A percentile compares a stretch with the other conserved stretches of the same genome.
Conservation (phyloP, 1,140 invertebrate genomes). For the Cyphomyrmex costatus region DNA sequence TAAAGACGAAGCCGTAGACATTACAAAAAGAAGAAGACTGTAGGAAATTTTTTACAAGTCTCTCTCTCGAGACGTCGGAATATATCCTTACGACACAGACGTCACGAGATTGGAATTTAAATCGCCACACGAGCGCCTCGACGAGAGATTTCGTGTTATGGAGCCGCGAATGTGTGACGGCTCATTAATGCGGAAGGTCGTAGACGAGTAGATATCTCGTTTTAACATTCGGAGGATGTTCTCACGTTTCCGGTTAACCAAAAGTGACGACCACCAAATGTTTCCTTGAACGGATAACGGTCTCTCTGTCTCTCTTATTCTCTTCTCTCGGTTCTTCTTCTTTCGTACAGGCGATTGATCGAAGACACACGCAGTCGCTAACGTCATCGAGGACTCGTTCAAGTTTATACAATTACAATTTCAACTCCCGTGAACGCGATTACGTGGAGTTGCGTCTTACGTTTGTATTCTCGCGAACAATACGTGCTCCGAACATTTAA, state of each 20-base stretch:
- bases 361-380: slow-evolving; percentile 19
- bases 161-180: slow-evolving; percentile 32
- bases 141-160: slow-evolving; percentile 31
- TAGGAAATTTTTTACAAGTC: slow-evolving; percentile 16
- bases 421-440: slow-evolving; percentile 46
- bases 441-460: slow-evolving; percentile 31
- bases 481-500: slow-evolving; percentile 32
- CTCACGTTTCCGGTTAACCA: slow-evolving; percentile 67
- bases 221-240: slow-evolving; percentile 67
- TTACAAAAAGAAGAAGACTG: slow-evolving; percentile 8
- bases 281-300: slow-evolving; percentile 30
- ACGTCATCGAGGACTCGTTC: slow-evolving; percentile 46
- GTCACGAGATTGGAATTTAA: slow-evolving; percentile 63
- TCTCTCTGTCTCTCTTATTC: slow-evolving; percentile 11
- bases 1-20: not conserved
- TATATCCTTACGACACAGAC: slow-evolving; percentile 27
- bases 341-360: slow-evolving; percentile 21
- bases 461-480: slow-evolving; percentile 8
- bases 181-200: slow-evolving; percentile 60
- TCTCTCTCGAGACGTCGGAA: slow-evolving; percentile 3
- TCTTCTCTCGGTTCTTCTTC: slow-evolving; percentile 7
- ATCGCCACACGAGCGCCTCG: slow-evolving; percentile 35
- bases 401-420: slow-evolving; percentile 46
- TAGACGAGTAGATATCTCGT: slow-evolving; percentile 39
- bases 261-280: slow-evolving; percentile 48